Percentiles rank a stretch among this genome's conserved stretches.
Evolutionary conservation across 1,140 invertebrate species (phyloP).

Genomic region (Brachionus paranguensis): DNA sequence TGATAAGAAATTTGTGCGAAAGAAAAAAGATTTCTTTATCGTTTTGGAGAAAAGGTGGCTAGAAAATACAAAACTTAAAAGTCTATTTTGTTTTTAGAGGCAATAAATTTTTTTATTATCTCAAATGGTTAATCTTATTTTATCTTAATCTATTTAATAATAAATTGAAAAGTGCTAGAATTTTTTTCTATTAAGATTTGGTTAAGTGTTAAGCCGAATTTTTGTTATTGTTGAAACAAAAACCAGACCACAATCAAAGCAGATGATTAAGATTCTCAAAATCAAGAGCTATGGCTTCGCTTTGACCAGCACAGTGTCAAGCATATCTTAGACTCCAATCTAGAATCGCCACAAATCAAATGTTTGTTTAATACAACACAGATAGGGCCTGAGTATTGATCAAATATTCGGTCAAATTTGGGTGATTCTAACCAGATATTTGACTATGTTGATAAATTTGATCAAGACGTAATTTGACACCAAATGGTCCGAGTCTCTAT

Average conservation of each 20-base stretch:
- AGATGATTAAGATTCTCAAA: neutral
- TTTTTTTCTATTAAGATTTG: constrained; percentile 2
- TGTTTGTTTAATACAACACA: neutral
- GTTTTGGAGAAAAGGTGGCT: neutral
- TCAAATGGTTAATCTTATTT: constrained; percentile 32
- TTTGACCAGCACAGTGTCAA: constrained; percentile 7
- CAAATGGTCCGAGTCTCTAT: neutral
- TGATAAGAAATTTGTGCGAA: constrained; percentile 7
- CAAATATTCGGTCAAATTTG: neutral
- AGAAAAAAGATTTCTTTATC: neutral
- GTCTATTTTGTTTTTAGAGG: constrained; percentile 13
- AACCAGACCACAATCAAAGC: constrained; percentile 5
- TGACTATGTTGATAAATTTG: neutral
- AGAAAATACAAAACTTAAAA: neutral
- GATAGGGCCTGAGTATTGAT: neutral
- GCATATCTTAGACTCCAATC: neutral
- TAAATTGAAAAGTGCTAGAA: constrained; percentile 18
- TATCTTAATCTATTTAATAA: neutral
- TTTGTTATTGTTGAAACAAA: neutral
- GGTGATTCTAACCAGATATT: constrained; percentile 15
- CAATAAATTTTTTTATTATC: constrained; percentile 37
- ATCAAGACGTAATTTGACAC: neutral
- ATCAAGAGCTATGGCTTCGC: neutral
- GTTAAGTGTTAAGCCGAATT: neutral
- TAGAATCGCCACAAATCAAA: neutral